Evolutionary conservation across 2,113 vertebrate species (phyloP), one percentile per base, ranked within the genome.

Genomic region (Fulica atra): DNA sequence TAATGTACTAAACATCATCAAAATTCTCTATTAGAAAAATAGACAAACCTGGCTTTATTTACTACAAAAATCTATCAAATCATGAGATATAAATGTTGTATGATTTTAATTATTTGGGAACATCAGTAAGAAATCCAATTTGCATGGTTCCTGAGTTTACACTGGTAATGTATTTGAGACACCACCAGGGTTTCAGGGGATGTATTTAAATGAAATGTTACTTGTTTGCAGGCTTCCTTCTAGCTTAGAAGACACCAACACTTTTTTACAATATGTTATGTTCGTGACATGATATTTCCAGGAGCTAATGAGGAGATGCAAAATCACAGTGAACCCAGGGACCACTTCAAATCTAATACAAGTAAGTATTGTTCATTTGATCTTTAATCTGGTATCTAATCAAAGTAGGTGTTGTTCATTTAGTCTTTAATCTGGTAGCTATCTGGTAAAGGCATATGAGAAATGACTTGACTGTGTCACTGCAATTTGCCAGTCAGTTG

Each of bases 401-500:
- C 4, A 3, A 83, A 80, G 56, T 12, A 90, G 40, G 29, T 40
- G 36, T 29, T 85, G 29, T 69, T 95, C 68, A 83, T 77, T 85
- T 93, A 77, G 28, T 90, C 74, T 88, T 73, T 86, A 61, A 50
- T 78, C 79, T 92, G 38, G 24, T 86, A 69, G 68, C 66, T 88
- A 35, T 88, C 66, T 83, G 82, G 88, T 59, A 86, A 82, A 96
- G 53, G 29, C 26, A 26, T 69, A 29, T 71, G 64, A 88, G 65
- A 80, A 88, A 90, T 78, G 56, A 84, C 35, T 74, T 92, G 88
- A 81, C 42, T 53, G 28, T 54, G 3, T 90, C 72, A 63, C 54
- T 88, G 88, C 56, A 64, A 82, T 92, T 97, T 94, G 50, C 59
- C 26, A 88, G 78, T 44, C n/a, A 87, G 87, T 72, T 85, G 76